Evolutionary conservation across 2,888 invertebrate genomes (phyloP).

Genomic region (Crossocerus cetratus): DNA sequence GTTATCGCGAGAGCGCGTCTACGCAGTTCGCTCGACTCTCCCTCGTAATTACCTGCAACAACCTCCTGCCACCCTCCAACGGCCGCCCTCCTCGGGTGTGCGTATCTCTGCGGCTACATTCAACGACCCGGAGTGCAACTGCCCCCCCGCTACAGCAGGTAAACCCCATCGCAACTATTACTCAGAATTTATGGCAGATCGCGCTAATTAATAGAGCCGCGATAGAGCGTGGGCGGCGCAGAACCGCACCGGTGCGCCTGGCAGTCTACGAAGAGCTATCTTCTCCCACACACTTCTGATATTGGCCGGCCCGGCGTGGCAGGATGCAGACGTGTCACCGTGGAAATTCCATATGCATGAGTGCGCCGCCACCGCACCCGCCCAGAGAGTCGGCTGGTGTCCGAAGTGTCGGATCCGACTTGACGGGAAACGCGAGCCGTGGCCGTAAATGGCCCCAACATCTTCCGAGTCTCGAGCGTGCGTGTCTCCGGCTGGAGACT

Average conservation of each 20-base stretch:
- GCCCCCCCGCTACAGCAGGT: constrained; percentile 36
- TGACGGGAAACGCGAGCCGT: constrained; percentile 15
- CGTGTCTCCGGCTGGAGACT: too few relatives aligned
- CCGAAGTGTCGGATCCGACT: constrained; percentile 38
- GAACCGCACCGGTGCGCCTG: constrained; percentile 5
- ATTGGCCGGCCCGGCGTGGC: constrained; percentile 42
- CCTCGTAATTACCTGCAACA: constrained; percentile 51
- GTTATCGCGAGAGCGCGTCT: constrained; percentile 15
- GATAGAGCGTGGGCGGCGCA: constrained; percentile 44
- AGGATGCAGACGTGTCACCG: constrained; percentile 64
- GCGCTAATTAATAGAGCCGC: constrained; percentile 69
- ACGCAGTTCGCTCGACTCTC: background rate
- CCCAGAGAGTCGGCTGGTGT: constrained; percentile 18
- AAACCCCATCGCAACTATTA: constrained; percentile 58
- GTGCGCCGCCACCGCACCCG: constrained; percentile 30
- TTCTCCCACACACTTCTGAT: constrained; percentile 51
- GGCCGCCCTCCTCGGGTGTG: background rate
- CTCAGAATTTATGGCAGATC: constrained; percentile 70
- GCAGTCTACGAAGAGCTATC: constrained; percentile 52
- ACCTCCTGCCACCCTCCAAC: constrained; percentile 21
- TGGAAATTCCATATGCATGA: constrained; percentile 69
- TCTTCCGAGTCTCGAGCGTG: constrained; percentile 11
- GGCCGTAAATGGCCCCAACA: constrained; percentile 28
- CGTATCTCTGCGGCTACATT: constrained; percentile 44
- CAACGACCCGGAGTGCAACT: constrained; percentile 44